Evolutionary conservation across 2,888 invertebrate genomes (phyloP), one percentile per base, ranked within the genome.

Genomic region (Lycia hirtaria): DNA sequence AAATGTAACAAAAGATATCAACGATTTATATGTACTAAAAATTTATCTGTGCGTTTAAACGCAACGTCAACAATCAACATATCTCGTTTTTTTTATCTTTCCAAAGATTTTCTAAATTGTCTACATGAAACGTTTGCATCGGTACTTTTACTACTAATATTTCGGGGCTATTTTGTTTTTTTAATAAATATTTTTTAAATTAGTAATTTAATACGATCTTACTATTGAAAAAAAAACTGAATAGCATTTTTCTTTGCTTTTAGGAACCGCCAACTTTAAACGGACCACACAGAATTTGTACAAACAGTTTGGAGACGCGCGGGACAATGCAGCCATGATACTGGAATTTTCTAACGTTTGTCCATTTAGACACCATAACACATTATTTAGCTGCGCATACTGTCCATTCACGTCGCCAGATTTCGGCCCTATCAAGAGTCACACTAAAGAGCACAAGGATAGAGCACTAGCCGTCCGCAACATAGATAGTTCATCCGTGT

Each of bases 301-400:
- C 37, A 19, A 15, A 30, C 14, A 15, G 3, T 44, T 14, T 28
- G 52, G 44, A 1, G 55, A 55, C 35, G 55, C 32, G 7, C 41
- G 88, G 71, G 83, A 83, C 78, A 88, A 89, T 65, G 88, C 88
- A 43, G 81, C 80, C 24, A 72, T 84, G 49, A 80, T 89, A 45
- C 71, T 89, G 50, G 82, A 87, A 68, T 84, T 72, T 70, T 87
- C 88, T 30, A 89, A 87, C 73, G 83, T 72, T 22, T 81, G 81
- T 52, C 89, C 88, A 1, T 89, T 89, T 71, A 77, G 87, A 58
- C 87, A 84, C 83, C 79, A 74, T 35, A 73, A 82, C 7, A 88
- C 85, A 0, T 61, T 74, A 1, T 88, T 86, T 64, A 75, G 73
- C 30, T 90, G 89, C 58, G 85, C 82, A 1, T 83, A 73, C 64